phyloP scores from a whole-genome alignment of 2,113 vertebrate genomes.

The Prunella himalayana region DNA sequence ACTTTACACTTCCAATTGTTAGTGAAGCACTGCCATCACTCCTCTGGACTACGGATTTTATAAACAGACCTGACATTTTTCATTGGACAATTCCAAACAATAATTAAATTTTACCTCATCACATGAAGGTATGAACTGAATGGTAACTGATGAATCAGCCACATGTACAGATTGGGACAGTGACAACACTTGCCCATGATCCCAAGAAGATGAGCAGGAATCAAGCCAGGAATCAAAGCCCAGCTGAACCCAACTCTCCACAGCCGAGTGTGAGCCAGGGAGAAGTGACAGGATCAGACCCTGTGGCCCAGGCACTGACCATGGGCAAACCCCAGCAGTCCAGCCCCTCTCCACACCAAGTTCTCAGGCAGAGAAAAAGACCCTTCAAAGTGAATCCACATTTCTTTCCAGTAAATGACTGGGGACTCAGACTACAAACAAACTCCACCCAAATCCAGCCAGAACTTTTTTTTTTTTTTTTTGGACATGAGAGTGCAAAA shows the following conservation, averaged over 20 bases:
- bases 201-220: neutral
- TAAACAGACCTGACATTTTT: neutral
- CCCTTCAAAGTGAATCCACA: neutral
- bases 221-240: neutral
- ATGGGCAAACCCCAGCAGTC: neutral
- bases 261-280: accelerated
- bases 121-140: neutral
- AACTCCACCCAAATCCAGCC: neutral
- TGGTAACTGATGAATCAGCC: neutral
- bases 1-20: neutral
- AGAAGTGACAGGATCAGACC: neutral
- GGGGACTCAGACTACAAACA: neutral
- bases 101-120: neutral
- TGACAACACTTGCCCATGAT: neutral
- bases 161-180: neutral
- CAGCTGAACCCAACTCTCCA: neutral
- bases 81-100: neutral
- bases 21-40: neutral
- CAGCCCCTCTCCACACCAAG: neutral
- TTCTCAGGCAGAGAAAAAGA: neutral
- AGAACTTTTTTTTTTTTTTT: neutral
- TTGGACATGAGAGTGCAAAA: conserved; percentile 23
- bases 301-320: neutral
- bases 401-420: neutral
- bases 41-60: neutral